A percentile compares a stretch with the other conserved stretches of the same genome.
Evolutionary conservation across 2,113 vertebrate genomes (phyloP).

Genomic region (Heptranchias perlo): DNA sequence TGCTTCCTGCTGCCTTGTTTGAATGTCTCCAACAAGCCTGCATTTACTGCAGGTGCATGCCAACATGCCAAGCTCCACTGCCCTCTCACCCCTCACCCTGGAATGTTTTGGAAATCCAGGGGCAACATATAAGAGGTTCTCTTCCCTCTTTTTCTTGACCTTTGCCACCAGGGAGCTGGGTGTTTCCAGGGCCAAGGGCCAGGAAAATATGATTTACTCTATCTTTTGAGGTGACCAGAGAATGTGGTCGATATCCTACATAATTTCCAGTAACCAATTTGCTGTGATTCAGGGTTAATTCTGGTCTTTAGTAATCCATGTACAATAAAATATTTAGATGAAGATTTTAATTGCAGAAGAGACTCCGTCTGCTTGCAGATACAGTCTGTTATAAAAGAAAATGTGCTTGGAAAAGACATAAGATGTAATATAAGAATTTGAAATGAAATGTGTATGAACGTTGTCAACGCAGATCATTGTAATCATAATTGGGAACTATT

Average conservation of each 20-base stretch:
- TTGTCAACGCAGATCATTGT: not conserved
- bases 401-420: not conserved
- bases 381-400: not conserved
- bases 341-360: not conserved
- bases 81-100: not conserved
- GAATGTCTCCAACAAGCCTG: not conserved
- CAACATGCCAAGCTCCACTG: not conserved
- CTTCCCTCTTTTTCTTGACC: not conserved
- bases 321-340: not conserved
- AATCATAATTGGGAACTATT: not conserved
- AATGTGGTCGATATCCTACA: not conserved
- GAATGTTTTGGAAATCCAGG: not conserved
- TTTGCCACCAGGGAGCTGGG: not conserved
- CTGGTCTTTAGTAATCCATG: no score
- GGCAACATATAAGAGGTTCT: not conserved
- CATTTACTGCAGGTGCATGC: not conserved
- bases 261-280: not conserved
- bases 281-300: not conserved
- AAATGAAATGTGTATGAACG: not conserved
- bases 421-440: not conserved
- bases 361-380: not conserved
- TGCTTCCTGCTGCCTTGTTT: not conserved
- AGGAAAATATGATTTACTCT: not conserved
- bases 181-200: not conserved
- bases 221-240: not conserved